Conservation (phyloP, 2,888 invertebrate genomes). For the Elgonia sp. region DNA sequence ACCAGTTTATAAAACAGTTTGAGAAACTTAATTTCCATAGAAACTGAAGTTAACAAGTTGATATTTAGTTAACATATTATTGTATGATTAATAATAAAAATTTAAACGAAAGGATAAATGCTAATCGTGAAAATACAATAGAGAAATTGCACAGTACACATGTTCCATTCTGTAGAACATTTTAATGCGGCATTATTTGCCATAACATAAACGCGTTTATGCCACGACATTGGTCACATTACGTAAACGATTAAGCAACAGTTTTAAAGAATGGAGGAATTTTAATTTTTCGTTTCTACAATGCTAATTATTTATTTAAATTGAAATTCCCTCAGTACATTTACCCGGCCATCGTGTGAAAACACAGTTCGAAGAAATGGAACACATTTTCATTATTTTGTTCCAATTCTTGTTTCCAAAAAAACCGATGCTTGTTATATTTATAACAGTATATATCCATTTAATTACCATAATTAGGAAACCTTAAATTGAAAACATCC, state of each 20-base stretch:
- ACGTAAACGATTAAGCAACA: slow-evolving; percentile 58
- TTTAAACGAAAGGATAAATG: neutral
- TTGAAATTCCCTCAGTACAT: slow-evolving; percentile 28
- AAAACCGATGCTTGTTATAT: neutral
- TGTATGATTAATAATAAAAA: too few relatives aligned
- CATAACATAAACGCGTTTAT: slow-evolving; percentile 32
- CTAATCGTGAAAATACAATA: slow-evolving; percentile 67
- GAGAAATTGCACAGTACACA: slow-evolving; percentile 44
- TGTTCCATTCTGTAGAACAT: slow-evolving; percentile 40
- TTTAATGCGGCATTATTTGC: slow-evolving; percentile 43
- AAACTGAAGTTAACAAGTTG: too few relatives aligned
- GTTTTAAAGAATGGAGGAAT: slow-evolving; percentile 25
- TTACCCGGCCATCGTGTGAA: neutral
- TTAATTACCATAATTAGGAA: slow-evolving; percentile 18
- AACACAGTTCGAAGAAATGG: neutral
- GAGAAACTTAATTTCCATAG: too few relatives aligned
- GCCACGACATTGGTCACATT: slow-evolving; percentile 50
- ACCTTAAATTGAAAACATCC: neutral
- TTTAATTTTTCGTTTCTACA: slow-evolving; percentile 27
- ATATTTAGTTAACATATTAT: too few relatives aligned
- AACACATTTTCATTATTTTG: neutral
- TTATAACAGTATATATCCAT: neutral
- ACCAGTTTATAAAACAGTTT: too few relatives aligned
- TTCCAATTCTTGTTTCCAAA: neutral
- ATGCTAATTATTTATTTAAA: slow-evolving; percentile 46